Evolutionary conservation across 92 coral and sea anemone species (phyloP), one percentile per base, ranked within the genome.

Genomic region (Palythoa heliodiscus): DNA sequence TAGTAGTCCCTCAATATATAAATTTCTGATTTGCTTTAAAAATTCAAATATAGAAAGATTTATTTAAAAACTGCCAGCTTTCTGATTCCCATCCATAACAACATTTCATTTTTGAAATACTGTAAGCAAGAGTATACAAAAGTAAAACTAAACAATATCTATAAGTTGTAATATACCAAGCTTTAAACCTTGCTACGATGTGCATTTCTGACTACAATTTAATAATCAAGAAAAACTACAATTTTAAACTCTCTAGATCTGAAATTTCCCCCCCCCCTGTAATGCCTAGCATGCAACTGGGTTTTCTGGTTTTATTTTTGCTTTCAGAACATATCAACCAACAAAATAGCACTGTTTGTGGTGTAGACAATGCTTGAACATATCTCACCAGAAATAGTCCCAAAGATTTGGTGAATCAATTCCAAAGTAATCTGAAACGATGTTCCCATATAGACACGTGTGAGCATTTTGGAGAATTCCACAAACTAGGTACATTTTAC

Each of bases 301-400:
- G 71, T 67, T 67, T 67, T 67, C 71, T 23, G 71, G 71, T 67
- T 23, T 67, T 67, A 67, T 67, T 67, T 67, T 67, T 67, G 71
- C 71, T 67, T 67, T 67, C 71, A 67, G 71, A 67, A 67, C 71
- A 67, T n/a, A n/a, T 67, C 71, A 67, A 67, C 71, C 71, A 67
- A 67, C 71, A 67, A 67, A 67, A 67, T 23, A 23, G 71, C 71
- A 67, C 35, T 67, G 71, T 67, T 67, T 67, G 71, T 67, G 71
- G 71, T 67, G 71, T 83, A 52, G 22, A 83, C 78, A 83, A 83
- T n/a, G 61, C 87, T 71, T 83, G 79, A 48, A 19, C 75, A 83
- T 83, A 83, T 83, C 52, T 85, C 66, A 75, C 88, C 83, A 85
- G 82, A 85, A 85, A 55, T 85, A 85, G 73, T 75, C 76, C 66